Evolutionary conservation across 2,113 vertebrate species (phyloP).

Genomic region (Pseudopipra pipra): DNA sequence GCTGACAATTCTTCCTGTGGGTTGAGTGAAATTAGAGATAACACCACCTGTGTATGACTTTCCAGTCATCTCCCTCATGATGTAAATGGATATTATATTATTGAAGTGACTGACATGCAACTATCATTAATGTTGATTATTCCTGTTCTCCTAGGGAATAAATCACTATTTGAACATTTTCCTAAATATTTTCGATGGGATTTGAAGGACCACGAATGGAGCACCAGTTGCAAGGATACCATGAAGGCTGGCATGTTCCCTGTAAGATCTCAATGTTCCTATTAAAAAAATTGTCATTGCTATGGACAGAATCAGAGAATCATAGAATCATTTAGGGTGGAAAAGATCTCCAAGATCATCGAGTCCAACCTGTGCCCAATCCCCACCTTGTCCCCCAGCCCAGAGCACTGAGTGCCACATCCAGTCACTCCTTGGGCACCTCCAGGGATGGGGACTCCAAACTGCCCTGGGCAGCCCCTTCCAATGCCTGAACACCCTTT

Average conservation of each 20-base stretch:
- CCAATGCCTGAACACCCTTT: rapidly evolving
- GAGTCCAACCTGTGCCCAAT: neutral
- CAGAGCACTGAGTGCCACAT: neutral
- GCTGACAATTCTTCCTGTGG: slow-evolving; percentile 25
- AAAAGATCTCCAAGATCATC: neutral
- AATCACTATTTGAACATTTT: neutral
- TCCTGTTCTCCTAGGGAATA: slow-evolving; percentile 1
- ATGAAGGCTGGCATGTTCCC: neutral
- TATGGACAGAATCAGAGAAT: neutral
- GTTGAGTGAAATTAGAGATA: slow-evolving; percentile 51
- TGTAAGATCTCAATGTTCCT: neutral
- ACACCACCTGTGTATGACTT: slow-evolving; percentile 18
- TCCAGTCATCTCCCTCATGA: slow-evolving; percentile 10
- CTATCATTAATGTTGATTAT: slow-evolving; percentile 22
- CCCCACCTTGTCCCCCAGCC: neutral
- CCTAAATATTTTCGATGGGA: neutral
- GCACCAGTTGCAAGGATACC: neutral
- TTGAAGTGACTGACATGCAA: slow-evolving; percentile 20
- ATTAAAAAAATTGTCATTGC: neutral
- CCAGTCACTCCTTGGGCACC: neutral
- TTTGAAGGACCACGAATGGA: neutral
- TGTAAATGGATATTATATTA: slow-evolving; percentile 2
- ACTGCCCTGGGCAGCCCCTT: neutral
- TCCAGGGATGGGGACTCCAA: neutral
- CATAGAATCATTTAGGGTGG: neutral